A percentile compares a stretch with the other conserved stretches of the same genome.
These are phyloP conservation scores for Anolis apletophallus DNA, from an alignment of 2,797 vertebrate genomes.

Conservation along the genomic window DNA sequence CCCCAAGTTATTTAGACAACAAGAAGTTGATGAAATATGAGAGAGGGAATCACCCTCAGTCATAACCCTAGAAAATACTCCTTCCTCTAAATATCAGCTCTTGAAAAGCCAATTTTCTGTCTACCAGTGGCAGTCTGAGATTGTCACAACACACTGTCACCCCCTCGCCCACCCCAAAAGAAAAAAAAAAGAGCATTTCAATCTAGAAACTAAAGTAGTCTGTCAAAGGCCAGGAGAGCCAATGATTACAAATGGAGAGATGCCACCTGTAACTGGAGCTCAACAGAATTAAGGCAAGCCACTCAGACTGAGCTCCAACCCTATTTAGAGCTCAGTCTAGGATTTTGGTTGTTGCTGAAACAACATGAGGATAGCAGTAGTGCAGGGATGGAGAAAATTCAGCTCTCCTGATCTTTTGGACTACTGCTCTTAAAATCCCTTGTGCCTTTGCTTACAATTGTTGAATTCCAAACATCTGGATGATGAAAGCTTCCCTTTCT, in stretches of 20 bases:
- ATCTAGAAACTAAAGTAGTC: background rate
- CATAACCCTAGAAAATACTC: background rate
- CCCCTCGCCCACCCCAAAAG: background rate
- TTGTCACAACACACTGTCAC: background rate
- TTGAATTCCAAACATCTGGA: no score
- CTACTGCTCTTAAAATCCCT: no score
- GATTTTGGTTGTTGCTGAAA: background rate
- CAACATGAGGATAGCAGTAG: background rate
- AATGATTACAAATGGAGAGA: background rate
- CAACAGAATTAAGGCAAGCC: background rate
- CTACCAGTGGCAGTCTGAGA: background rate
- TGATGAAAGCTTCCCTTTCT: no score
- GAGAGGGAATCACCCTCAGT: background rate
- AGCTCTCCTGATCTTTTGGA: no score
- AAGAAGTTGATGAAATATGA: background rate
- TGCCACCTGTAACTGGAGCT: background rate
- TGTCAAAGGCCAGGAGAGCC: background rate
- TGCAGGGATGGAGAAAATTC: no score
- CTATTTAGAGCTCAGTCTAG: background rate
- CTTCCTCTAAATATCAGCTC: background rate
- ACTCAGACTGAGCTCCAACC: background rate
- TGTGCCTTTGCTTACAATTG: no score
- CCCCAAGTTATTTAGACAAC: no score
- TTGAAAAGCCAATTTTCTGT: background rate
- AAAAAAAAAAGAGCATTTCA: background rate